Evolutionary conservation across 2,113 vertebrate species (phyloP).

Genomic region (Trinectes maculatus): DNA sequence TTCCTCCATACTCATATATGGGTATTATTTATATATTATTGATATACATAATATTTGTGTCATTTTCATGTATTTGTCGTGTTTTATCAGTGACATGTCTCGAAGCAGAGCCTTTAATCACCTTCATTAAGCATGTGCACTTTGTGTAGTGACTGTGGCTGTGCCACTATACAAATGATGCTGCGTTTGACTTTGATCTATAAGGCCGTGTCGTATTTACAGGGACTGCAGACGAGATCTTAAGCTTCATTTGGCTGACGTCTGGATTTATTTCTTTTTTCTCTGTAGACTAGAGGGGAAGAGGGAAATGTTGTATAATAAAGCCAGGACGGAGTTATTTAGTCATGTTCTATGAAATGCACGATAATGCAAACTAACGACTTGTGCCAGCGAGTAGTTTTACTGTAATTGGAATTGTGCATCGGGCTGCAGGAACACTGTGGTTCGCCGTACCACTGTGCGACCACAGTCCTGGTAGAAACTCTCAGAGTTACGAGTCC

Average conservation of each 20-base stretch:
- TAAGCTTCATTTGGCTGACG: constrained; percentile 54
- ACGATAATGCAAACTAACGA: constrained; percentile 31
- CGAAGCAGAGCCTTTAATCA: constrained; percentile 25
- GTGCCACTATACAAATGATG: not conserved
- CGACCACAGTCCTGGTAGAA: not conserved
- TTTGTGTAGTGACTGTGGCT: constrained; percentile 2
- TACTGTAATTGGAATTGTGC: constrained; percentile 9
- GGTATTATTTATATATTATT: no score
- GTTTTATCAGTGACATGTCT: constrained; percentile 1
- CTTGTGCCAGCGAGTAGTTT: constrained; percentile 28
- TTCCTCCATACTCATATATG: not conserved
- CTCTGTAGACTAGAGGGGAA: constrained; percentile 27
- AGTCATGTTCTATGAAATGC: constrained; percentile 35
- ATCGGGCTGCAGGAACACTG: not conserved
- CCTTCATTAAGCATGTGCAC: not conserved
- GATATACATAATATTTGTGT: not conserved
- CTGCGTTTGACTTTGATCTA: constrained; percentile 50
- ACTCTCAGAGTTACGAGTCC: not conserved
- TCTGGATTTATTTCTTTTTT: constrained; percentile 39
- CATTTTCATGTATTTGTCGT: not conserved
- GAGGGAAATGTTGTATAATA: constrained; percentile 42
- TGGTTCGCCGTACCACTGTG: not conserved
- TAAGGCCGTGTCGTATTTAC: constrained; percentile 47
- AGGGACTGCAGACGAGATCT: constrained; percentile 53
- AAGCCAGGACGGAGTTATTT: constrained; percentile 52